phyloP scores from a whole-genome alignment of 2,888 invertebrate species.

The Microctonus hyperodae region DNA sequence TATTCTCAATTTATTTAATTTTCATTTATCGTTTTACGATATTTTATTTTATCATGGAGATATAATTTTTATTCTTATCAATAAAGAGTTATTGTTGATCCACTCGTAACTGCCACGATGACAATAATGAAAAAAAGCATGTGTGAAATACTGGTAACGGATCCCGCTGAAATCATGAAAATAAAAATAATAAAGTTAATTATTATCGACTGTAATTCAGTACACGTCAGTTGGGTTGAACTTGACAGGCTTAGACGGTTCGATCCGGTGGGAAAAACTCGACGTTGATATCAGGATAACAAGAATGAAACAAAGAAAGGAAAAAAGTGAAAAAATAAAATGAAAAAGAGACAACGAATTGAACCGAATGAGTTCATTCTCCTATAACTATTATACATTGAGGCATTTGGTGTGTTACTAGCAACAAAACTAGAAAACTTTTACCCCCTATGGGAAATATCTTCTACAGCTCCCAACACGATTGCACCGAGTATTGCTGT shows the following conservation, averaged over 20 bases:
- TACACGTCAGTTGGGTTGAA: background rate
- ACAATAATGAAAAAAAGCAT: conserved; percentile 4
- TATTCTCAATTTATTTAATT: background rate
- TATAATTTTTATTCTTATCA: background rate
- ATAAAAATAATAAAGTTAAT: background rate
- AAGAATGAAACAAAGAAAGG: background rate
- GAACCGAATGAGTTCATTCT: conserved; percentile 17
- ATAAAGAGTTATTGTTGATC: background rate
- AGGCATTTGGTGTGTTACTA: conserved; percentile 14
- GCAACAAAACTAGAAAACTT: conserved; percentile 23
- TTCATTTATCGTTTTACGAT: background rate
- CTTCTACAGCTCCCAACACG: conserved; percentile 9
- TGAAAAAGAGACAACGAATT: background rate
- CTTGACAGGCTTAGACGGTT: background rate
- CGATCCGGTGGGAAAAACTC: conserved; percentile 17
- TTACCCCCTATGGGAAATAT: conserved; percentile 31
- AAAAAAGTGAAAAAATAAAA: background rate
- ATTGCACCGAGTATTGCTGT: background rate
- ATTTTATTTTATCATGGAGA: too few species aligned
- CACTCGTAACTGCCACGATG: conserved; percentile 3
- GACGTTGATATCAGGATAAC: background rate
- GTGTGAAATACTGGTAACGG: conserved; percentile 14
- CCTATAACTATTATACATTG: conserved; percentile 23
- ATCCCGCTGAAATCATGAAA: conserved; percentile 25
- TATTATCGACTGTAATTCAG: conserved; percentile 2